phyloP scores from a whole-genome alignment of 2,113 vertebrate genomes.

The Dromaius novaehollandiae region DNA sequence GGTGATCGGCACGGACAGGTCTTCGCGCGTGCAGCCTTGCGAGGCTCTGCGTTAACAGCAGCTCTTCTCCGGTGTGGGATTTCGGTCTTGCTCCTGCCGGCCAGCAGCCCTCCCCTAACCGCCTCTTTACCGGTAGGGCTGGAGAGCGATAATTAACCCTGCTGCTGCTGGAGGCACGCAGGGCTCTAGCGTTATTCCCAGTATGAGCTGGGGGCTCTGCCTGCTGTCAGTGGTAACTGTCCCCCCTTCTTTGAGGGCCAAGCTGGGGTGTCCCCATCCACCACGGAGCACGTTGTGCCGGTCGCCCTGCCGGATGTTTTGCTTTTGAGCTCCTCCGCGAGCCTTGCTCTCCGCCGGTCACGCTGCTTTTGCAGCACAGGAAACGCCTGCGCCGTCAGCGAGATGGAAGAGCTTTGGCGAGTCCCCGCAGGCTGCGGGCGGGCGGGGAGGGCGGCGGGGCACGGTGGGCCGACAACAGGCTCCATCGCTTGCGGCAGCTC shows the following conservation, averaged over 20 bases:
- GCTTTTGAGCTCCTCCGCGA: background rate
- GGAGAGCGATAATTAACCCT: background rate
- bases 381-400: fast-evolving
- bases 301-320: background rate
- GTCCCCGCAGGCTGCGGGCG: background rate
- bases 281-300: fast-evolving
- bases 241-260: background rate
- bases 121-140: too few species aligned
- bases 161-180: background rate
- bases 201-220: background rate
- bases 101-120: background rate
- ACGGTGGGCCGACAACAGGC: fast-evolving
- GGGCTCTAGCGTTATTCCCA: background rate
- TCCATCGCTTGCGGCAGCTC: fast-evolving
- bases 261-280: background rate
- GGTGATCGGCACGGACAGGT: background rate
- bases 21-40: background rate
- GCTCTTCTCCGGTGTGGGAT: fast-evolving
- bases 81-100: background rate
- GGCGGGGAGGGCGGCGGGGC: fast-evolving
- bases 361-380: background rate
- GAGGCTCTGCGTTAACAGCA: background rate
- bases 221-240: background rate
- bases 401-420: fast-evolving
- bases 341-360: background rate